Evolutionary conservation across 2,113 vertebrate genomes (phyloP).

Genomic region (Elaphurus davidianus): DNA sequence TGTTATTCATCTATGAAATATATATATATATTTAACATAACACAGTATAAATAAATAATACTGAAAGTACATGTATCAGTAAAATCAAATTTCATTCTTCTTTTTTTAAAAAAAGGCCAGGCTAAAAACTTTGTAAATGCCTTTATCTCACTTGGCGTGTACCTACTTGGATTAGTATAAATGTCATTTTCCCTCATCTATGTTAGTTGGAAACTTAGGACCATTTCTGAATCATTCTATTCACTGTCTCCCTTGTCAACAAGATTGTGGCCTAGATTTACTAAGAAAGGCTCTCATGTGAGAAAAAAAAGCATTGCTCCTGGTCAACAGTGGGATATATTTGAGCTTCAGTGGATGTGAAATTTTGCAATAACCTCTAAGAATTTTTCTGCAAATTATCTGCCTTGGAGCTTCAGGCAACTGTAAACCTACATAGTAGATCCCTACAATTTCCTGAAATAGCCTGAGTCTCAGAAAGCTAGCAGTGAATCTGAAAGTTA

Average conservation of each 20-base stretch:
- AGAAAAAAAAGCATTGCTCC: conserved; percentile 6
- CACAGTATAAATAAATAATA: neutral
- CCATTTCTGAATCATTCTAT: neutral
- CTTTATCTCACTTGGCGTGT: neutral
- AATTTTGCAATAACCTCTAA: neutral
- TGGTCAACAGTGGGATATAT: neutral
- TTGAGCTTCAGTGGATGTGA: neutral
- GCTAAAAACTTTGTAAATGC: neutral
- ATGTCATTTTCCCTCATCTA: neutral
- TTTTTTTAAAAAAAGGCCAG: neutral
- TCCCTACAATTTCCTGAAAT: neutral
- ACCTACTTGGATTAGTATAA: neutral
- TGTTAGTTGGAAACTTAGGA: neutral
- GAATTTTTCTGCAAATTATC: neutral
- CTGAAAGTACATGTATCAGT: neutral
- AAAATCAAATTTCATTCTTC: neutral
- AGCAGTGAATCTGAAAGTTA: neutral
- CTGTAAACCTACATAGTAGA: neutral
- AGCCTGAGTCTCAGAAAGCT: neutral
- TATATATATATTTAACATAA: neutral
- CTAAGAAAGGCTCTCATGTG: neutral
- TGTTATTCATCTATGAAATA: neutral
- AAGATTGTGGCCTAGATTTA: neutral
- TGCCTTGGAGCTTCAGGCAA: neutral
- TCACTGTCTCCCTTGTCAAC: neutral